Evolutionary conservation across 2,113 vertebrate genomes (phyloP).

Genomic region (Cyrtonyx montezumae): DNA sequence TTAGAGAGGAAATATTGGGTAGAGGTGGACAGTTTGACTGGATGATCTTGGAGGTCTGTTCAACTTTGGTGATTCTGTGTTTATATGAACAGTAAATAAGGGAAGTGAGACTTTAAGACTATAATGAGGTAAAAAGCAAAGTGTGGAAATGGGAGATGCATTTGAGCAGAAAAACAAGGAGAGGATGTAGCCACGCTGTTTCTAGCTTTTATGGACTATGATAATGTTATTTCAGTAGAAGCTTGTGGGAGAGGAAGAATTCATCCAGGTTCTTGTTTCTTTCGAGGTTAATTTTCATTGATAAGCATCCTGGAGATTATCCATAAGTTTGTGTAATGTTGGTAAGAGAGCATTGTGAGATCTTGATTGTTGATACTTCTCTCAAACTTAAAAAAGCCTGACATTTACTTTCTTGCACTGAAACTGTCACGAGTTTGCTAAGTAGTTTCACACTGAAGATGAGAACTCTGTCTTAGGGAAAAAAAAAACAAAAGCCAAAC

Average conservation of each 20-base stretch:
- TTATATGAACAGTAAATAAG: background rate
- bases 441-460: background rate
- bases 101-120: background rate
- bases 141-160: background rate
- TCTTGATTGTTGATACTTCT: background rate
- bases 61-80: too few relatives aligned
- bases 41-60: too few relatives aligned
- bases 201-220: background rate
- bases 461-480: background rate
- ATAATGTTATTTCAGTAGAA: background rate
- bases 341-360: background rate
- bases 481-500: background rate
- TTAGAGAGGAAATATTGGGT: too few relatives aligned
- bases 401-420: background rate
- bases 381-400: slow-evolving; percentile 6
- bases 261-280: slow-evolving; percentile 32
- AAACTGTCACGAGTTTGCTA: background rate
- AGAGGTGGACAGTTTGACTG: too few relatives aligned
- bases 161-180: background rate
- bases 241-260: background rate
- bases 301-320: background rate
- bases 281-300: slow-evolving; percentile 1
- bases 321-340: background rate
- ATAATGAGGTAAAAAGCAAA: background rate
- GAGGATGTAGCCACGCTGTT: background rate